These are phyloP conservation scores for Scaptomyza cyrtandrae DNA, from an alignment of 2,888 invertebrate genomes.

Conservation along the genomic window DNA sequence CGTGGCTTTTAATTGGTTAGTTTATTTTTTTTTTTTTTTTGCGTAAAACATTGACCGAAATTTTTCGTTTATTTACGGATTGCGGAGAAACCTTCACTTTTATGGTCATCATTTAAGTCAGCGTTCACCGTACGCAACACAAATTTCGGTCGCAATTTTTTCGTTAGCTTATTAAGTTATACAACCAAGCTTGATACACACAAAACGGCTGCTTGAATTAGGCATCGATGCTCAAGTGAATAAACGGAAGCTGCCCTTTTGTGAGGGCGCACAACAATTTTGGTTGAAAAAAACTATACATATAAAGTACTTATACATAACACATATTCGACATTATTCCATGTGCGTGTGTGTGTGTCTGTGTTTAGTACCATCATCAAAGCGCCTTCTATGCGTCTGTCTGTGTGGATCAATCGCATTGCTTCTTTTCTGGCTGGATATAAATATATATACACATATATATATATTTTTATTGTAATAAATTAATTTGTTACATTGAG, in stretches of 20 bases:
- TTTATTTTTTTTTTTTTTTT: conserved; percentile 12
- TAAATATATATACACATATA: conserved; percentile 2
- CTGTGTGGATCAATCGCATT: conserved; percentile 78
- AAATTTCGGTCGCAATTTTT: conserved; percentile 82
- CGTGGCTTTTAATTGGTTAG: conserved; percentile 43
- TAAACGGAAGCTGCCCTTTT: conserved; percentile 36
- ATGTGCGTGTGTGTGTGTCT: conserved; percentile 28
- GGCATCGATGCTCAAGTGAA: conserved; percentile 44
- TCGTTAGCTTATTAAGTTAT: conserved; percentile 36
- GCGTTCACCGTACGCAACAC: conserved; percentile 49
- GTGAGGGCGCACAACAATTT: conserved; percentile 38
- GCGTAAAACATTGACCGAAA: conserved; percentile 80
- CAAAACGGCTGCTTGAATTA: conserved; percentile 66
- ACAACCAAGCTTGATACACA: conserved; percentile 80
- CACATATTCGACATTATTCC: conserved; percentile 43
- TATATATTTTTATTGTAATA: conserved; percentile 27
- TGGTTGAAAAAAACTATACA: conserved; percentile 44
- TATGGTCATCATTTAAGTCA: conserved; percentile 35
- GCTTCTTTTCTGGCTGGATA: conserved; percentile 65
- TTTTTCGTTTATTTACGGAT: conserved; percentile 59
- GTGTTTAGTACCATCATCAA: conserved; percentile 41
- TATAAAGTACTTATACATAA: conserved; percentile 34
- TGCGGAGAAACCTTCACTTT: conserved; percentile 28
- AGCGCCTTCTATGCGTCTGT: conserved; percentile 56
- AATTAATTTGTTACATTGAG: conserved; percentile 26